Evolutionary conservation across 2,888 invertebrate genomes (phyloP), one percentile per base, ranked within the genome.

Genomic region (Pelosia muscerda): DNA sequence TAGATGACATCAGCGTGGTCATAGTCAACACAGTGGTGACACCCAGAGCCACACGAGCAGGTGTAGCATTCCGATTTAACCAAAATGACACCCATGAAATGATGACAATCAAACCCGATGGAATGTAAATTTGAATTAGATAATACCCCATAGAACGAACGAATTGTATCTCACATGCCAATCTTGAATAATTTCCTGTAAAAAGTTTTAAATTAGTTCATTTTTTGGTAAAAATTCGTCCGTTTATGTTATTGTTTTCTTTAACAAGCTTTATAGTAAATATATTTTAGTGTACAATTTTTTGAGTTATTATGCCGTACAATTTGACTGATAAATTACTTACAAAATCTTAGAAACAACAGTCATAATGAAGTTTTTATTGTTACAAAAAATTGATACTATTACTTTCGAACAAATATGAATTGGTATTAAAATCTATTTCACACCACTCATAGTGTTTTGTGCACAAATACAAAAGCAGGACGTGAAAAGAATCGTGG

Each of bases 111-210:
- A 99, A 96, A 91, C 98, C 98, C 94, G 98, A 98, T 88, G 99
- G 99, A 95, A 99, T 98, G 96, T 99, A 99, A 95, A 99, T 99
- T 96, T 99, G 99, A 95, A 99, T 99, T 93, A 99, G 96, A 96
- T 99, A 99, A 96, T 99, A 99, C 90, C 99, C 99, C 98, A 99
- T 98, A 87, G 98, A 98, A 82, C 99, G 97, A 84, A 98, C 98
- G 95, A 99, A 98, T 95, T 98, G 98, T 92, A 99, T 98, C 95
- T 98, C 98, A 95, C 98, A 98, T 84, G 98, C 98, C 96, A 99
- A 95, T 85, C 99, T 97, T 84, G 98, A 98, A 95, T 99, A 99
- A 95, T 98, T 98, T 96, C 99, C 99, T 98, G 96, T 62, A 86
- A 86, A 75, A 78, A 70, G 68, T 74, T 74, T 65, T 25, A 57